These are phyloP conservation scores for Bucco capensis DNA, from an alignment of 2,113 vertebrate species.

Conservation along the genomic window DNA sequence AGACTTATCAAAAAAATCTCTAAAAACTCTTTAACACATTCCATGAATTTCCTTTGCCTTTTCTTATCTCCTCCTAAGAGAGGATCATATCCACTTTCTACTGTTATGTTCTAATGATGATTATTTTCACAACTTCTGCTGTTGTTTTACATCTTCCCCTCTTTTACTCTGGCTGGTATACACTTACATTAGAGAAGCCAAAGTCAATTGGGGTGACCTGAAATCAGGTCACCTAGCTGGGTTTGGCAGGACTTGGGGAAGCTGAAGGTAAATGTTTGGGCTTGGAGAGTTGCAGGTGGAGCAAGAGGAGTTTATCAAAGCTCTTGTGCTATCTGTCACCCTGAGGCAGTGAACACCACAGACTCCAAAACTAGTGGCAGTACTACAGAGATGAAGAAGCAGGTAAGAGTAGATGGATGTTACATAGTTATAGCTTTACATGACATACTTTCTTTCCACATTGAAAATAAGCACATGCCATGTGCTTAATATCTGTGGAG, in stretches of 20 bases:
- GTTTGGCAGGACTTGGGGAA: neutral
- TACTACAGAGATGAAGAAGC: neutral
- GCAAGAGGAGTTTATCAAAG: neutral
- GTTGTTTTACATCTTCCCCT: neutral
- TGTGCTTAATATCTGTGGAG: neutral
- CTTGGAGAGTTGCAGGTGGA: neutral
- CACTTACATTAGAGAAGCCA: neutral
- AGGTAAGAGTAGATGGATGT: neutral
- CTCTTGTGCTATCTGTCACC: fast-evolving
- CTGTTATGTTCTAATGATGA: neutral
- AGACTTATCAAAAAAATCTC: neutral
- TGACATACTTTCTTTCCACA: neutral
- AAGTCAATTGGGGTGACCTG: neutral
- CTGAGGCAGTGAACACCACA: neutral
- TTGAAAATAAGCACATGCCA: neutral
- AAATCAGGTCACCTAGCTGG: neutral
- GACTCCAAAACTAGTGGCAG: neutral
- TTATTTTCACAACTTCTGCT: neutral
- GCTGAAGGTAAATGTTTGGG: neutral
- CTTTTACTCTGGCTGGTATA: neutral
- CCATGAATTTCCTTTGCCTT: neutral
- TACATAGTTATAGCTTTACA: neutral
- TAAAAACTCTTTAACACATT: neutral
- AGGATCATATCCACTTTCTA: neutral
- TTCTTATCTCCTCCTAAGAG: neutral